Conservation (phyloP, 2,888 invertebrate genomes). For the Alcis repandata region DNA sequence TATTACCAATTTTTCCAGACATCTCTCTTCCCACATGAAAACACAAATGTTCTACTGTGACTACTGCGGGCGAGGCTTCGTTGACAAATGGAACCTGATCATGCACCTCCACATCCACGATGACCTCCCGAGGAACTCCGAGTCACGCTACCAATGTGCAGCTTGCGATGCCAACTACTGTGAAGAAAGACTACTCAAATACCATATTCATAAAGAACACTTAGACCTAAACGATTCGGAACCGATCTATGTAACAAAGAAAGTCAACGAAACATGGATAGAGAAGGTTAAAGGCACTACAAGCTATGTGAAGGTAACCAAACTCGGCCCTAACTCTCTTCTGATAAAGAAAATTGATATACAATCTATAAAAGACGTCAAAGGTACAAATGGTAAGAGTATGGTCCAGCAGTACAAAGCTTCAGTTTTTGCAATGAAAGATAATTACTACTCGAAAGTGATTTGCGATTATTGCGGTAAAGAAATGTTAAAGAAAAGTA, state of each 20-base stretch:
- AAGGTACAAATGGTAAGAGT: conserved; percentile 30
- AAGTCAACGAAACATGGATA: conserved; percentile 72
- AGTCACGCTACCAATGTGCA: conserved; percentile 56
- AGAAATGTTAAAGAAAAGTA: conserved; percentile 76
- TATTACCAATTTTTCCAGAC: conserved; percentile 45
- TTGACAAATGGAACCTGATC: conserved; percentile 66
- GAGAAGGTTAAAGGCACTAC: conserved; percentile 63
- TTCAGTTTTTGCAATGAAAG: conserved; percentile 57
- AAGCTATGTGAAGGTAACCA: conserved; percentile 70
- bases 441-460: conserved; percentile 65
- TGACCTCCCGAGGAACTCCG: conserved; percentile 47
- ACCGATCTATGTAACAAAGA: conserved; percentile 52
- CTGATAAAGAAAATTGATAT: conserved; percentile 62
- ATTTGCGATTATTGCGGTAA: conserved; percentile 75
- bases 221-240: conserved; percentile 57
- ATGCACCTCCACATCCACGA: conserved; percentile 68
- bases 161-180: conserved; percentile 65
- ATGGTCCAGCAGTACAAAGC: conserved; percentile 52
- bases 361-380: conserved; percentile 38
- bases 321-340: conserved; percentile 67
- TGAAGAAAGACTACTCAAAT: conserved; percentile 65
- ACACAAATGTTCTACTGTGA: conserved; percentile 61
- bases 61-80: conserved; percentile 66
- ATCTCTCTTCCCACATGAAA: conserved; percentile 55
- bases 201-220: conserved; percentile 69